Evolutionary conservation across 2,797 vertebrate genomes (phyloP).

Genomic region (Enteromius treurensis): DNA sequence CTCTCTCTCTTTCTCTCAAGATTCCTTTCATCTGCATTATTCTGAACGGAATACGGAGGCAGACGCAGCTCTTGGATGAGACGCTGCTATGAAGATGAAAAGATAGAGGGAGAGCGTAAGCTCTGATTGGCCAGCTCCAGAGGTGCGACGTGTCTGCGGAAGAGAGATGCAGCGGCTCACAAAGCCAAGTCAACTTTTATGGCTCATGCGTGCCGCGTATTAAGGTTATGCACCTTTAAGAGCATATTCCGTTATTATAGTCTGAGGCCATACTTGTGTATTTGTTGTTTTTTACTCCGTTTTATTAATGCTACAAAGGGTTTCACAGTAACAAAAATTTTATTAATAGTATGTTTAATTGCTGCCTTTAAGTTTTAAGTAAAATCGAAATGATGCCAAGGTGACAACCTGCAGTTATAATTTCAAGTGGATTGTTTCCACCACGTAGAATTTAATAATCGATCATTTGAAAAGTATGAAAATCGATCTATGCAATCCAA

Average conservation of each 20-base stretch:
- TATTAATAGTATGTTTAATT: neutral
- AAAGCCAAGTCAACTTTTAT: conserved; percentile 53
- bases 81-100: conserved; percentile 38
- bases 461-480: neutral
- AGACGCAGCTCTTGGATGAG: conserved; percentile 73
- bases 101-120: conserved; percentile 37
- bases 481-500: neutral
- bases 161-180: conserved; percentile 49
- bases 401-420: too few species aligned
- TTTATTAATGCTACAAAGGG: neutral
- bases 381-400: neutral
- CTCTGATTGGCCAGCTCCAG: conserved; percentile 53
- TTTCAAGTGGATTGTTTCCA: neutral
- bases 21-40: conserved; percentile 53
- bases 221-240: neutral
- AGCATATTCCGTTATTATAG: neutral
- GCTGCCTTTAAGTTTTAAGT: neutral
- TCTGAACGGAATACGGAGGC: conserved; percentile 76
- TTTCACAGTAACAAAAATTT: too few species aligned
- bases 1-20: conserved; percentile 3
- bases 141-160: conserved; percentile 64
- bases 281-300: neutral
- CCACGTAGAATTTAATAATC: neutral
- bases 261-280: neutral
- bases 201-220: conserved; percentile 19